Evolutionary conservation across 2,113 vertebrate species (phyloP), one percentile per base, ranked within the genome.

Genomic region (Canis aureus): DNA sequence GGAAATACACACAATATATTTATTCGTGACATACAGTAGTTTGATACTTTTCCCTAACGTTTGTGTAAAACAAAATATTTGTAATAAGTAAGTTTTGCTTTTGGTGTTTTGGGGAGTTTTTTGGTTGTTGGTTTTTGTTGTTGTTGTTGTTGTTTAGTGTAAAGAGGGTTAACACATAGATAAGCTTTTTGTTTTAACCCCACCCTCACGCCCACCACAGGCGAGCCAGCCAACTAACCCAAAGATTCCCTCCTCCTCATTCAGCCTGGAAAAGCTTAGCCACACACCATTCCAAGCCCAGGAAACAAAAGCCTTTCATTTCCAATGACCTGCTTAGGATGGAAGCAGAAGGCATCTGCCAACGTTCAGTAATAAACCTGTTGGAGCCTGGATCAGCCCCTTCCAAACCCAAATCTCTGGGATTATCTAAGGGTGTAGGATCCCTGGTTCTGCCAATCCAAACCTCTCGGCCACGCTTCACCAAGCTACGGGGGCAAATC

Each of bases 241-340:
- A 53, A 89, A 80, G 29, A 57, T 23, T 35, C 49, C 76, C 92
- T 94, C 81, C 6, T 83, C 38, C 43, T 89, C n/a, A 66, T 38
- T 67, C 76, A n/a, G 16, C 78, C 59, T 93, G 64, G 66, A 93
- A 73, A 97, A 69, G 78, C 82, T 76, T 43, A 88, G 27, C 29
- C 85, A 51, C 64, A 93, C 2, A 53, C 43, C 43, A 76, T 78
- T 62, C 57, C 64, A 85, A 74, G 32, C 19, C 51, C 35, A 55
- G 79, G 32, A 53, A 69, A 92, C 43, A 88, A 93, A 93, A 93
- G 71, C 43, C 59, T 82, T 92, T 91, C 57, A 67, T 90, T 89
- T 87, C 35, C 80, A 92, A 74, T 74, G 79, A 80, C 43, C 59
- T 84, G 3, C 11, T 92, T 80, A 74, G 49, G 60, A 88, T 62